A percentile compares a stretch with the other conserved stretches of the same genome.
Conservation (phyloP, 1,140 invertebrate genomes). For the Trachymyrmex septentrionalis region DNA sequence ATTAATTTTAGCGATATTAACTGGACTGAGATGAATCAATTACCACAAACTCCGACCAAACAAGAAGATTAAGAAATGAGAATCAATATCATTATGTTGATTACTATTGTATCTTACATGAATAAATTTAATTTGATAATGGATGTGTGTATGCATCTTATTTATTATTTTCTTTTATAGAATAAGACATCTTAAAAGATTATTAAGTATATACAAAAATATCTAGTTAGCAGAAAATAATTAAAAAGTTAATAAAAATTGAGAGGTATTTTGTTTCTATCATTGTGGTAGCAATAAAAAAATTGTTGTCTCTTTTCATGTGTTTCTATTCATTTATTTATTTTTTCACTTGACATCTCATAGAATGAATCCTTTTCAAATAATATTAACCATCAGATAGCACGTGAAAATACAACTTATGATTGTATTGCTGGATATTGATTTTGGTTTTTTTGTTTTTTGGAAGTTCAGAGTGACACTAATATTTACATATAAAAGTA, state of each 20-base stretch:
- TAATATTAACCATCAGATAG: conserved; percentile 65
- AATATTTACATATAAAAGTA: conserved; percentile 76
- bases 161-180: background rate
- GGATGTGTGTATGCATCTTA: background rate
- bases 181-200: background rate
- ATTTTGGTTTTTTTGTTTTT: conserved; percentile 20
- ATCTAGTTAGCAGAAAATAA: background rate
- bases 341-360: conserved; percentile 69
- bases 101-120: background rate
- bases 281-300: conserved; percentile 34
- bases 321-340: conserved; percentile 67
- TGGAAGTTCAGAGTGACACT: conserved; percentile 35
- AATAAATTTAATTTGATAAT: conserved; percentile 1
- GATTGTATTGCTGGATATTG: conserved; percentile 55
- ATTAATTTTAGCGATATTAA: conserved; percentile 90
- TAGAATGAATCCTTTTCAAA: conserved; percentile 58
- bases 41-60: conserved; percentile 81
- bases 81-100: background rate
- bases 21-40: conserved; percentile 86
- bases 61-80: background rate
- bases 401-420: conserved; percentile 51
- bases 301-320: conserved; percentile 1
- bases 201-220: background rate
- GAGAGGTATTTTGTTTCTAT: background rate
- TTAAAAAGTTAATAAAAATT: background rate